These are phyloP conservation scores for Emydura subglobosa DNA, from an alignment of 2,113 vertebrate genomes.

Conservation along the genomic window DNA sequence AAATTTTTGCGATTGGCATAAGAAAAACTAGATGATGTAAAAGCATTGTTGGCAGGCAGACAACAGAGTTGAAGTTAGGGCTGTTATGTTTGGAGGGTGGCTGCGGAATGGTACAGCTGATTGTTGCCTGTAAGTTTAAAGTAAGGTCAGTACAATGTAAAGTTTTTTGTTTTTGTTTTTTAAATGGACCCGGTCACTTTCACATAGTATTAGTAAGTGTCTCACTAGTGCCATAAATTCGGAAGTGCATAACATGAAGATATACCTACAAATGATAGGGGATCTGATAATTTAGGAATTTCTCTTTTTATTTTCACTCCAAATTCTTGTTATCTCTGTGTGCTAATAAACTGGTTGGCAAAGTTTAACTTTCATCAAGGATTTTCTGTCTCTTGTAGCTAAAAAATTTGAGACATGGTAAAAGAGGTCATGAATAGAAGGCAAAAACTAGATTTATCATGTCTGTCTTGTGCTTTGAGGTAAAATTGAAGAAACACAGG, in stretches of 20 bases:
- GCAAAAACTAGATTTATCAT: not conserved
- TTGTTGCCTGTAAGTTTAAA: not conserved
- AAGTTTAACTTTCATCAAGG: not conserved
- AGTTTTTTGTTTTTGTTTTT: not conserved
- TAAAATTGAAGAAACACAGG: not conserved
- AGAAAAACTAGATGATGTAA: not conserved
- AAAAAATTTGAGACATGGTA: not conserved
- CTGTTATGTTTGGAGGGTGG: not conserved
- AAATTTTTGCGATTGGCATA: not conserved
- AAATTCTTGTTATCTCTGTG: not conserved
- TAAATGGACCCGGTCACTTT: slow-evolving; percentile 28
- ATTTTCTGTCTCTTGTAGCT: not conserved
- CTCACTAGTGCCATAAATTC: slow-evolving; percentile 56
- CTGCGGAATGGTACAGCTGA: not conserved
- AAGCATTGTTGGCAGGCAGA: not conserved
- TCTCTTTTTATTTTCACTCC: not conserved
- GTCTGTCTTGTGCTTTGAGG: fast-evolving
- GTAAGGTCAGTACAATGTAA: too few species aligned
- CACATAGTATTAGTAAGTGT: slow-evolving; percentile 60
- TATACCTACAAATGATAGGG: not conserved
- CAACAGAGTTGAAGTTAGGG: not conserved
- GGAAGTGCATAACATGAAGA: not conserved
- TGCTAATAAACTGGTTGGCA: not conserved
- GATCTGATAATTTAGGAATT: not conserved
- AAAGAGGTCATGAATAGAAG: not conserved